Conservation (phyloP, 2,113 vertebrate genomes). For the Phrynocephalus versicolor region DNA sequence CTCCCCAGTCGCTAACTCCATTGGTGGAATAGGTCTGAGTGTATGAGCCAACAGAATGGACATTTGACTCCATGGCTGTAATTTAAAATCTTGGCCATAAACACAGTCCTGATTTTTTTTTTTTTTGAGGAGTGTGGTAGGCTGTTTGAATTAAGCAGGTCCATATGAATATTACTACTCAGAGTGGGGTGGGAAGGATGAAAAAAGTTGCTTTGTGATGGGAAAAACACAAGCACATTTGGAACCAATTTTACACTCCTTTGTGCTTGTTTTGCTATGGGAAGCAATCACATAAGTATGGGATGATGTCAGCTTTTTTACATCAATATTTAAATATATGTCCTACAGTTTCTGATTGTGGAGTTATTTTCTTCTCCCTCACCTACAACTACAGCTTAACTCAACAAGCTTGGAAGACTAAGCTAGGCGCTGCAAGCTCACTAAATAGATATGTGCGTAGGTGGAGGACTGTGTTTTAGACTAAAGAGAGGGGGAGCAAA, state of each 20-base stretch:
- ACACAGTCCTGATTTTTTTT: conserved; percentile 3
- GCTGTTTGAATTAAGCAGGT: neutral
- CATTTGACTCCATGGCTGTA: neutral
- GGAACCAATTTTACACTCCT: conserved; percentile 4
- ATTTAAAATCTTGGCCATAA: neutral
- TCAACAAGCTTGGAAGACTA: neutral
- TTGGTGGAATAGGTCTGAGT: neutral
- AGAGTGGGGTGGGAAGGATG: neutral
- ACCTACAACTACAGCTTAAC: neutral
- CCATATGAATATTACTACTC: neutral
- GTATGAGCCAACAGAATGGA: conserved; percentile 5
- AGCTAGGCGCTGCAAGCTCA: neutral
- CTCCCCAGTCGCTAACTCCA: neutral
- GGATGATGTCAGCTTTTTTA: neutral
- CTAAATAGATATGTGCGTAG: neutral
- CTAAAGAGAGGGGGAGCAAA: neutral
- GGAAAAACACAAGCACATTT: neutral
- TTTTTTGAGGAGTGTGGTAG: conserved; percentile 12
- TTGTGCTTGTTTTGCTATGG: conserved; percentile 7
- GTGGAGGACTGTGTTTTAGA: neutral
- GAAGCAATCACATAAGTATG: neutral
- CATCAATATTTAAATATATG: neutral
- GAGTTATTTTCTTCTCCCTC: neutral
- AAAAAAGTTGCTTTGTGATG: neutral
- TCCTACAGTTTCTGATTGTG: neutral